Base-by-base conservation (phyloP, 2,888 invertebrate genomes). In the Heliconius cydno region DNA sequence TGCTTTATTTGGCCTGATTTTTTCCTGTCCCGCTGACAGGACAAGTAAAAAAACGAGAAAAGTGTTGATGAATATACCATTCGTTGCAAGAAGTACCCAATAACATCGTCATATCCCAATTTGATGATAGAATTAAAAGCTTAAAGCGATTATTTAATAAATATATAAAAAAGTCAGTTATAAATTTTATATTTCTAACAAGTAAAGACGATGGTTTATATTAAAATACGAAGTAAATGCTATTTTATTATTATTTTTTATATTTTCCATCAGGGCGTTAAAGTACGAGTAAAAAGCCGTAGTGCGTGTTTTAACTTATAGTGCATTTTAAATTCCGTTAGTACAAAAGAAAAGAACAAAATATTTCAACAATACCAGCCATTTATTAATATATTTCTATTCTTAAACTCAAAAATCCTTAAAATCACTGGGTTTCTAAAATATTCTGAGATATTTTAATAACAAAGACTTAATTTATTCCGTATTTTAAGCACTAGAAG, bases 361-460 rank as follows among this genome's bases (percentile, higher is more conserved):
- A 46, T 9, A 46, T 70, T 25, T 70, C 28, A 70, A 70, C 68
- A 70, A 41, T 68, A 38, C 68, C 38, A 22, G 41, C 6, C 41
- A 13, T 41, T 70, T 13, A 70, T 70, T 70, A 46, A 41, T n/a
- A 6, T 38, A 38, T 70, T 68, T 46, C 19, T 70, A 25, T 70
- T 70, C 41, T 46, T 70, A 28, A 46, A 46, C 41, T 70, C 41
- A 7, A 46, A 46, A 46, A 70, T 70, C 41, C 46, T 70, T 70
- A 46, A 41, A 70, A 70, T 46, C 41, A 70, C 46, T 46, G 70
- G 9, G 15, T 25, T 70, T 41, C 41, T 70, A 41, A 70, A 70
- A 70, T 70, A 70, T 70, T 70, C 70, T 28, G 15, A 46, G 70
- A 70, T 70, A 70, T 70, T 70, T 70, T 70, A 70, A 70, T 70